Percentiles rank a stretch among this genome's conserved stretches.
phyloP scores from a whole-genome alignment of 2,113 vertebrate species.

The Malurus elegans region DNA sequence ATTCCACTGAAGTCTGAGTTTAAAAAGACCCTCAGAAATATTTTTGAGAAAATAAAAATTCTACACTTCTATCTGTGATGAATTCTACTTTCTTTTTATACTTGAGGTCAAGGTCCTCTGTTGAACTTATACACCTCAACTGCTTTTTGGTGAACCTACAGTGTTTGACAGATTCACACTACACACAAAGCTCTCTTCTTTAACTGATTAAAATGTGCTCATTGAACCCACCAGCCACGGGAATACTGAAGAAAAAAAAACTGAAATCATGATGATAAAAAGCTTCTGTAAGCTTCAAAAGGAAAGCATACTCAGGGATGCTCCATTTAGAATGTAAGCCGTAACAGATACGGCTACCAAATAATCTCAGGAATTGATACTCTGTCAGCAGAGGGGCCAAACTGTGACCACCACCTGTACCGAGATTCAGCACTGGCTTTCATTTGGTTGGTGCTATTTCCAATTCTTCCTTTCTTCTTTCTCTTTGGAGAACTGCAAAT shows the following conservation, averaged over 20 bases:
- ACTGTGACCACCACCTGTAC: not conserved
- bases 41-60: conserved; percentile 38
- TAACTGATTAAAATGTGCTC: not conserved
- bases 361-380: not conserved
- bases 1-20: conserved; percentile 13
- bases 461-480: not conserved
- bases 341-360: not conserved
- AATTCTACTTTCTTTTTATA: conserved; percentile 52
- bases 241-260: not conserved
- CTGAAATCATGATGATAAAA: not conserved
- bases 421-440: not conserved
- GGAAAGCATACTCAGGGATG: not conserved
- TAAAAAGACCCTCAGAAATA: conserved; percentile 28
- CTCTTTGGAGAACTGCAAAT: not conserved
- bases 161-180: not conserved
- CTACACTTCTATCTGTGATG: conserved; percentile 15
- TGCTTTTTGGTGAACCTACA: conserved; percentile 14
- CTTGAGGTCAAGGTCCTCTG: conserved; percentile 16
- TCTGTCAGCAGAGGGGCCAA: not conserved
- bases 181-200: not conserved
- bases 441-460: not conserved
- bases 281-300: not conserved
- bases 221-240: not conserved
- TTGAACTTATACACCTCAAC: not conserved
- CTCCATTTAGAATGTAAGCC: not conserved